Base-by-base conservation (phyloP, 2,113 vertebrate genomes). In the Pogonocichla stellata region DNA sequence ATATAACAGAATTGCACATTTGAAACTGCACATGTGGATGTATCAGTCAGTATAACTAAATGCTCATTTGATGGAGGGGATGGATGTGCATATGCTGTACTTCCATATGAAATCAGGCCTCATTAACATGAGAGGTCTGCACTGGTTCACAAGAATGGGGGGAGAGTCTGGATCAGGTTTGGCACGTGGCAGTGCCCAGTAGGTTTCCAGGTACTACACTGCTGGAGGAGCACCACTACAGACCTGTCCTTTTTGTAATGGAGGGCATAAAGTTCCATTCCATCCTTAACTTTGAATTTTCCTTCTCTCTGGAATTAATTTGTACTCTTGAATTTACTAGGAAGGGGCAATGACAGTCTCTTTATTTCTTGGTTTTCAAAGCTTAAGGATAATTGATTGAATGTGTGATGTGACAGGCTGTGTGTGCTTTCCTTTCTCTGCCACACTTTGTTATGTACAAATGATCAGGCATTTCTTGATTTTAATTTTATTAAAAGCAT, bases 331-430 rank as follows among this genome's bases (percentile, higher is more conserved):
- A 92, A 48, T 97, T 96, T 91, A 90, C 74, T 87, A 77, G 80
- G 72, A 95, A 90, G 36, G 92, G 73, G 86, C 60, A 95, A 43
- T 47, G 28, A 78, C 86, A 70, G 58, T 90, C 31, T 85, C 38
- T 94, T 86, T 95, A 88, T 79, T 78, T 82, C 82, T 95, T 93
- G 53, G 95, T 97, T 96, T 94, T 96, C 96, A 96, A 81, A 94
- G 93, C 81, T 94, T 89, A 80, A 91, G 95, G 84, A 74, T 96
- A 96, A 97, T 96, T 97, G 79, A 95, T 94, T 92, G 82, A 40
- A 71, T 42, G 53, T 88, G 82, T 80, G 85, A 82, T 90, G 66
- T 90, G 91, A 95, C 79, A 56, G 42, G 7, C 56, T 83, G 20
- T 56, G 47, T 70, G 12, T 48, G 56, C 31, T 92, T 95, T 86